Base-by-base conservation (phyloP, 2,888 invertebrate species). In the Drosophila anomalata region DNA sequence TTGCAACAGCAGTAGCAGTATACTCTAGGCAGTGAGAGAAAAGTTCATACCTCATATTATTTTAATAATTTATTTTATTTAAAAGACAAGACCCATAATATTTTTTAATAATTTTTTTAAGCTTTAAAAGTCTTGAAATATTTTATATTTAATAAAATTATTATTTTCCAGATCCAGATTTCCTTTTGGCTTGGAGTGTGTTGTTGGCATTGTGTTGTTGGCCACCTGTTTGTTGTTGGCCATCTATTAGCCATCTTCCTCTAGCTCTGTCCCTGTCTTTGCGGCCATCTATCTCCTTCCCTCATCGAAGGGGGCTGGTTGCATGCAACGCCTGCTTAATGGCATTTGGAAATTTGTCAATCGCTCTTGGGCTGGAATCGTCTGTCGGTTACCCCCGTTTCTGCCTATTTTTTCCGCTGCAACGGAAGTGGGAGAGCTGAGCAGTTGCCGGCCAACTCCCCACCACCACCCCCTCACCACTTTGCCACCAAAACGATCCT, bases 341-440 rank as follows among this genome's bases (percentile, higher is more conserved):
- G 79, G 83, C 86, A 82, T 78, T 85, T 85, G 77, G 83, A 87
- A 85, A 84, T 84, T 84, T 84, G 87, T 84, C 84, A 84, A 84
- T 87, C 76, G 87, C 73, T 83, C 70, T 75, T 82, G 79, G 82
- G 70, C 70, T 22, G 36, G 50, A 36, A 46, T 47, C 44, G 44
- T 33, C n/a, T 42, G 62, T 47, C 44, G 53, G 66, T 63, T 58
- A 58, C 51, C 71, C 50, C 33, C 55, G 41, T 42, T 42, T 14
- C 9, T 12, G 24, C 24, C 29, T 31, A 39, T 26, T 29, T 63
- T 53, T 63, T 53, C 53, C 59, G 69, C 65, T 36, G 36, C 76
- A 71, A 66, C 84, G 82, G 87, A 83, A 87, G 82, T 87, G 76
- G 81, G 72, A 58, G 59, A 71, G 54, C 39, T 61, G 56, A 57